phyloP scores from a whole-genome alignment of 2,888 invertebrate species.

The Netelia fuscicornis region DNA sequence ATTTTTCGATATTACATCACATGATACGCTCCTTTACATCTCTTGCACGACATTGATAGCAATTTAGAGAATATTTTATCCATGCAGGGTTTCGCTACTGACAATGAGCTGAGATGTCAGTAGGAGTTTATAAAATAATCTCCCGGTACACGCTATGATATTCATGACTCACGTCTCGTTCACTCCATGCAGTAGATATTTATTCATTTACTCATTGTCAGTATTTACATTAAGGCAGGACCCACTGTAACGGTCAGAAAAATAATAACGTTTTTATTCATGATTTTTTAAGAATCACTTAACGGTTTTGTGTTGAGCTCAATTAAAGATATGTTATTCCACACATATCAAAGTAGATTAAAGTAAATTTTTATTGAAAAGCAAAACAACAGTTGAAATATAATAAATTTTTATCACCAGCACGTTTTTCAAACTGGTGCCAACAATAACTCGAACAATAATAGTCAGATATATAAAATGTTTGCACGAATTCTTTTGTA shows the following conservation, averaged over 20 bases:
- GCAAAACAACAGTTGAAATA: too few relatives aligned
- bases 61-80: conserved; percentile 29
- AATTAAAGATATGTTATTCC: background rate
- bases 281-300: background rate
- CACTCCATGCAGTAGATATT: too few relatives aligned
- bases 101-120: conserved; percentile 7
- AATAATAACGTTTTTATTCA: background rate
- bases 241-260: background rate
- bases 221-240: too few relatives aligned
- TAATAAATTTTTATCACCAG: too few relatives aligned
- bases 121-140: background rate
- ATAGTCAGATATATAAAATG: too few relatives aligned
- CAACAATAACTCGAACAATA: too few relatives aligned
- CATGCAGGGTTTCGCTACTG: conserved; percentile 27
- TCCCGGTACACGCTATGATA: too few relatives aligned
- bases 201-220: too few relatives aligned
- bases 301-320: background rate
- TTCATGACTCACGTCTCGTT: too few relatives aligned
- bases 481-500: too few relatives aligned
- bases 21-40: background rate
- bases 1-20: background rate
- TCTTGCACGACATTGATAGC: conserved; percentile 13
- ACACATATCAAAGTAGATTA: background rate
- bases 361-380: too few relatives aligned
- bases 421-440: too few relatives aligned